A percentile compares a stretch with the other conserved stretches of the same genome.
phyloP scores from a whole-genome alignment of 2,888 invertebrate species.

The Holacanthella duospinosa region DNA sequence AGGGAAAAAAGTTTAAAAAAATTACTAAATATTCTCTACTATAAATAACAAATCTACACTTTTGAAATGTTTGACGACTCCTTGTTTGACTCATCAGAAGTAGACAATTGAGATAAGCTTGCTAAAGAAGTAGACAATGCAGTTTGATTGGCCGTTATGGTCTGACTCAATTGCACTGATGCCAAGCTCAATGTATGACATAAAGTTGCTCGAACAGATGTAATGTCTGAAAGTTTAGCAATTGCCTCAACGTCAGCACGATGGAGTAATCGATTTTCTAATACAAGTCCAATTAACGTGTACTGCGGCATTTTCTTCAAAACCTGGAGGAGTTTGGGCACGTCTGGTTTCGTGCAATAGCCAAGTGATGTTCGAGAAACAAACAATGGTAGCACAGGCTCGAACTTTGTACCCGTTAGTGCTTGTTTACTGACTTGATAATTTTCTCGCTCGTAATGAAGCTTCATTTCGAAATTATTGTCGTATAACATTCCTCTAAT shows the following conservation, averaged over 20 bases:
- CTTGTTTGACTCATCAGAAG: not conserved
- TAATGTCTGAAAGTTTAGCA: slow-evolving; percentile 1
- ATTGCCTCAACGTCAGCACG: slow-evolving; percentile 19
- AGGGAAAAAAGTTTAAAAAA: too few species aligned
- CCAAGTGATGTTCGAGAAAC: slow-evolving; percentile 55
- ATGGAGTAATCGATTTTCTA: slow-evolving; percentile 24
- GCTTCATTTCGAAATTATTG: slow-evolving; percentile 21
- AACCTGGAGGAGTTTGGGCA: slow-evolving; percentile 53
- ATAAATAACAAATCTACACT: too few species aligned
- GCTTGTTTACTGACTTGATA: slow-evolving; percentile 54
- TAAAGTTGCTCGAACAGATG: not conserved
- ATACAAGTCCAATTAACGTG: slow-evolving; percentile 51
- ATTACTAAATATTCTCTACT: too few species aligned
- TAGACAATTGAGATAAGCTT: not conserved
- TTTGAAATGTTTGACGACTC: too few species aligned
- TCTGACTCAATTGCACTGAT: not conserved
- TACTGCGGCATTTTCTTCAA: slow-evolving; percentile 60
- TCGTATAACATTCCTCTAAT: slow-evolving; percentile 23
- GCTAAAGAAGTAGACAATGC: not conserved
- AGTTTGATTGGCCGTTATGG: not conserved
- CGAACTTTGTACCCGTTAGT: slow-evolving; percentile 56
- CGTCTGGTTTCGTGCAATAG: slow-evolving; percentile 58
- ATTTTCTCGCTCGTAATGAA: slow-evolving; percentile 37
- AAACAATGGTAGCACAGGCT: slow-evolving; percentile 54
- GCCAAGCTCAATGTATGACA: not conserved